Conservation (phyloP, 2,888 invertebrate species). For the Apodemia mormo region DNA sequence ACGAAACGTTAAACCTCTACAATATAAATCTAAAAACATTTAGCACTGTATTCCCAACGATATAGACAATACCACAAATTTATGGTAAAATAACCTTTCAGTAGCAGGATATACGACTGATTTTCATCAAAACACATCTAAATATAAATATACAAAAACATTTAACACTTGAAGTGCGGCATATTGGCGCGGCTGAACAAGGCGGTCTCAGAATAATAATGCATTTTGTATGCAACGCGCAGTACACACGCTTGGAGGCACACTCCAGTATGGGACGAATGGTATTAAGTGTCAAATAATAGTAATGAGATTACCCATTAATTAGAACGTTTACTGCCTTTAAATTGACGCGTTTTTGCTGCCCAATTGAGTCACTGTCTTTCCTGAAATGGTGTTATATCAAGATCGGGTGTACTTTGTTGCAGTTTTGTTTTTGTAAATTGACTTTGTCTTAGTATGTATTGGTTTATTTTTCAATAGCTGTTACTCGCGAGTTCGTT, state of each 20-base stretch:
- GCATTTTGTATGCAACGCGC: slow-evolving; percentile 47
- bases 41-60: too few species aligned
- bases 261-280: slow-evolving; percentile 31
- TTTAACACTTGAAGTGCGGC: slow-evolving; percentile 24
- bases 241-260: slow-evolving; percentile 29
- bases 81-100: background rate
- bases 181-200: slow-evolving; percentile 24
- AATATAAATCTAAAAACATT: too few species aligned
- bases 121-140: too few species aligned
- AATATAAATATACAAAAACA: slow-evolving; percentile 23
- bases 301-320: slow-evolving; percentile 45
- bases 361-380: slow-evolving; percentile 17
- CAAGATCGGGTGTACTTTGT: slow-evolving; percentile 14
- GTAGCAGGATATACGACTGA: background rate
- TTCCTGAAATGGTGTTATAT: slow-evolving; percentile 5
- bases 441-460: background rate
- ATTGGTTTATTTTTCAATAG: too few species aligned
- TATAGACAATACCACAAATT: background rate
- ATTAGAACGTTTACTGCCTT: slow-evolving; percentile 41
- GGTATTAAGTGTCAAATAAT: slow-evolving; percentile 43
- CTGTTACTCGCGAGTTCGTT: too few species aligned
- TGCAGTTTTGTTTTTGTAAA: background rate
- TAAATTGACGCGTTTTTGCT: slow-evolving; percentile 31
- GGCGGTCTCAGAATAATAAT: slow-evolving; percentile 23
- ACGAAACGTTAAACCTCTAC: too few species aligned